Conservation (phyloP, 2,888 invertebrate genomes). For the Aphelenchoides bicaudatus region DNA sequence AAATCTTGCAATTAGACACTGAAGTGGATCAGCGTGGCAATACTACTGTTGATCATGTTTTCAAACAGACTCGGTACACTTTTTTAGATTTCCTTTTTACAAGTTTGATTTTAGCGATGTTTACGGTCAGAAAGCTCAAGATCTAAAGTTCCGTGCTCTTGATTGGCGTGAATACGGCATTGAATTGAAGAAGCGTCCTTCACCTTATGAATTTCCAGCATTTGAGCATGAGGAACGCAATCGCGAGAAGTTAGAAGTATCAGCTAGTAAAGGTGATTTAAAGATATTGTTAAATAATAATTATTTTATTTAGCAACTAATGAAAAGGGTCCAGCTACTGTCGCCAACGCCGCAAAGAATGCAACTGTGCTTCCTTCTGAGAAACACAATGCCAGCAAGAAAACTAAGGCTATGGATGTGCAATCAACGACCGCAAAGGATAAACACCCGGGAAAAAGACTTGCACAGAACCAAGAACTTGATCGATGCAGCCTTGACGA, state of each 20-base stretch:
- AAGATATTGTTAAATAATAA: too few relatives aligned
- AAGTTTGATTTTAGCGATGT: slow-evolving; percentile 21
- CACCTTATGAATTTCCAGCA: slow-evolving; percentile 28
- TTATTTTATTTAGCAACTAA: too few relatives aligned
- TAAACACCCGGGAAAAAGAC: slow-evolving; percentile 8
- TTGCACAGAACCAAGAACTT: slow-evolving; percentile 24
- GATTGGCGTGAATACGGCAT: slow-evolving; percentile 23
- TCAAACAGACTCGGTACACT: slow-evolving; percentile 20
- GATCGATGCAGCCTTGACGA: slow-evolving; percentile 27
- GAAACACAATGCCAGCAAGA: slow-evolving; percentile 1
- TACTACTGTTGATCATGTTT: slow-evolving; percentile 24
- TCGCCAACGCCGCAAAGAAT: slow-evolving; percentile 1
- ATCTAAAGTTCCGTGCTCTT: slow-evolving; percentile 21
- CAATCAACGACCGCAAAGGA: not conserved
- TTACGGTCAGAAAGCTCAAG: slow-evolving; percentile 23
- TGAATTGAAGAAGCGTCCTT: slow-evolving; percentile 21
- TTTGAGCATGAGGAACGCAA: slow-evolving; percentile 23
- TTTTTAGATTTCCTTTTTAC: not conserved
- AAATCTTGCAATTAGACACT: slow-evolving; percentile 23
- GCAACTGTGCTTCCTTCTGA: not conserved
- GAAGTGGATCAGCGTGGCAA: slow-evolving; percentile 24
- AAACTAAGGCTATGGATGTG: not conserved
- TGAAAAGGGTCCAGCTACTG: not conserved
- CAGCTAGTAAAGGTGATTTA: too few relatives aligned
- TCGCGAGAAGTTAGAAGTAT: too few relatives aligned